Percentiles rank a stretch among this genome's conserved stretches.
Conservation (phyloP, 2,888 invertebrate species). For the Aromia moschata region DNA sequence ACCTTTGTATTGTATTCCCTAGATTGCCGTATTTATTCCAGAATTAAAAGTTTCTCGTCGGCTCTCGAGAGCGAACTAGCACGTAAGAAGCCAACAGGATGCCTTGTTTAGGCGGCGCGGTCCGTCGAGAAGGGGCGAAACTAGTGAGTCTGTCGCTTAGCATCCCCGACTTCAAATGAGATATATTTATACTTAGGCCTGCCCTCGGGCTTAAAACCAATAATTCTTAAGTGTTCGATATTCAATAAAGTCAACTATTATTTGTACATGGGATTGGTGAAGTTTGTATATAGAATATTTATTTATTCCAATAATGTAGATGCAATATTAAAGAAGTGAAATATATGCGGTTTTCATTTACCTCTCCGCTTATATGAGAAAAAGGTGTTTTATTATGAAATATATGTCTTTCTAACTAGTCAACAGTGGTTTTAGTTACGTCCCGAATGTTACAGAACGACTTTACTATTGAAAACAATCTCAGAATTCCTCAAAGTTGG, state of each 20-base stretch:
- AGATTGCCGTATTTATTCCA: constrained; percentile 35
- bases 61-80: constrained; percentile 22
- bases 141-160: constrained; percentile 28
- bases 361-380: neutral
- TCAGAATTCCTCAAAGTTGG: too few species aligned
- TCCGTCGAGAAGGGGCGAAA: constrained; percentile 16
- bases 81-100: constrained; percentile 28
- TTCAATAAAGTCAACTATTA: constrained; percentile 26
- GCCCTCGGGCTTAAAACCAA: constrained; percentile 37
- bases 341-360: constrained; percentile 21
- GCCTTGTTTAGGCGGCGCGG: constrained; percentile 32
- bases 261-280: constrained; percentile 49
- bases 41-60: constrained; percentile 27
- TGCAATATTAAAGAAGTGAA: constrained; percentile 36
- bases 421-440: too few species aligned
- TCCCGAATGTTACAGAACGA: too few species aligned
- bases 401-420: constrained; percentile 1
- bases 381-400: neutral
- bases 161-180: constrained; percentile 24
- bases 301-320: constrained; percentile 51
- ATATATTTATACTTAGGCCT: constrained; percentile 30
- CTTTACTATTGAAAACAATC: too few species aligned
- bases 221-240: constrained; percentile 36
- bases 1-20: constrained; percentile 32
- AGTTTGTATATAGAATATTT: constrained; percentile 52